Evolutionary conservation across 2,113 vertebrate genomes (phyloP).

Genomic region (Hyaena hyaena): DNA sequence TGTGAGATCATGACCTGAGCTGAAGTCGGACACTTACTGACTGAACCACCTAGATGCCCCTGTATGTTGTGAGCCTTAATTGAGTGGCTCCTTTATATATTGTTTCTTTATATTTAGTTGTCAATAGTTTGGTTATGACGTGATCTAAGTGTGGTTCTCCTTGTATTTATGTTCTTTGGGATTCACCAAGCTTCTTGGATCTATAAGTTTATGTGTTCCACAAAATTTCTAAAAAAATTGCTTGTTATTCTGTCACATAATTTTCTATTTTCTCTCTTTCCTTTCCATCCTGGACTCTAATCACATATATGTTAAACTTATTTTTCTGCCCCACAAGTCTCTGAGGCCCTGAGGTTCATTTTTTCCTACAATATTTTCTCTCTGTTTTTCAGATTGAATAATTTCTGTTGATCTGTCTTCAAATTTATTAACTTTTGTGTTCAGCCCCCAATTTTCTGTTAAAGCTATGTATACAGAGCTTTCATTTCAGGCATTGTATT

Average conservation of each 20-base stretch:
- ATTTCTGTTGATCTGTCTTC: neutral
- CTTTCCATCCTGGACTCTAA: neutral
- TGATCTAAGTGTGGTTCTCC: neutral
- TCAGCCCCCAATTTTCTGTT: neutral
- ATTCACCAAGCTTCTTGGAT: neutral
- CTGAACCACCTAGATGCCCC: no score
- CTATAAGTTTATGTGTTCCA: neutral
- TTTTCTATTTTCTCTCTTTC: neutral
- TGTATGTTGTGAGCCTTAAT: neutral
- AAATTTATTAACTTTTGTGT: neutral
- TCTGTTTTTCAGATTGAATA: neutral
- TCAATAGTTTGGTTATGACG: neutral
- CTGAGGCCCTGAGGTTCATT: neutral
- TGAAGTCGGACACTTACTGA: no score
- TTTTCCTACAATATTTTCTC: neutral
- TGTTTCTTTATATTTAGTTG: neutral
- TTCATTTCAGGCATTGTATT: neutral
- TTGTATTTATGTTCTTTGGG: neutral
- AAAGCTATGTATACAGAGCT: neutral
- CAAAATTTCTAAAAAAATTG: neutral
- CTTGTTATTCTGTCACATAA: neutral
- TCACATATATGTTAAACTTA: neutral
- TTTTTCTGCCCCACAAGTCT: neutral
- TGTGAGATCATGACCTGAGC: no score
- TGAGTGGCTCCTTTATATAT: neutral